Base-by-base conservation (phyloP, 1,140 invertebrate species). In the Meteorus sp. region DNA sequence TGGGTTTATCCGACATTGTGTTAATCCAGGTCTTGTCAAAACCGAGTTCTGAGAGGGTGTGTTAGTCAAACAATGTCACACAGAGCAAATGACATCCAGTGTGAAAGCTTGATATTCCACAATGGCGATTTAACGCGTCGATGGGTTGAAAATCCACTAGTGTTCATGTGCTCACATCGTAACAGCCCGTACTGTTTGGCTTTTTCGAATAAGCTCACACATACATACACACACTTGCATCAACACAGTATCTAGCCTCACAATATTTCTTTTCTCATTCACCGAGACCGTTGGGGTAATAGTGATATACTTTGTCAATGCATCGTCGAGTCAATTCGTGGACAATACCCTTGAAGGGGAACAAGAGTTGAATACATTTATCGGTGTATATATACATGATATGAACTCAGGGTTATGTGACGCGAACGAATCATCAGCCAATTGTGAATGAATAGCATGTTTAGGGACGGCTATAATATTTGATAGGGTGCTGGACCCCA, bases 1-100 rank as follows among this genome's bases (percentile, higher is more conserved):
- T 22, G 35, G 20, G 33, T 35, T 13, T 50, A 15, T 61, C 63
- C 44, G 25, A 60, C 56, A 52, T 57, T 50, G 48, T 37, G 59
- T 61, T 75, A 72, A 76, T 76, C 73, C 66, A 58, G 60, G 65
- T 70, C 62, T 74, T 74, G 75, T 77, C 72, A 75, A 70, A 76
- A 74, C 67, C 69, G 63, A 13, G 15, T 52, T 20, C 13, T 50
- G 6, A 41, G 5, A 41, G 47, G 45, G 25, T 50, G 33, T 27
- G 47, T 54, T 59, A 52, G 25, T 5, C 19, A 47, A 48, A 50
- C 58, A 54, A 13, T 22, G 15, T 13, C 27, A 19, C 20, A n/a
- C n/a, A 15, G 3, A 29, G 1, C 5, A 7, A 15, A 3, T 19
- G 5, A 17, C 22, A 45, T 23, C 60, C 48, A 70, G 65, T 63